A percentile compares a stretch with the other conserved stretches of the same genome.
Conservation (phyloP, 1,140 invertebrate species). For the Pectinophora gossypiella region DNA sequence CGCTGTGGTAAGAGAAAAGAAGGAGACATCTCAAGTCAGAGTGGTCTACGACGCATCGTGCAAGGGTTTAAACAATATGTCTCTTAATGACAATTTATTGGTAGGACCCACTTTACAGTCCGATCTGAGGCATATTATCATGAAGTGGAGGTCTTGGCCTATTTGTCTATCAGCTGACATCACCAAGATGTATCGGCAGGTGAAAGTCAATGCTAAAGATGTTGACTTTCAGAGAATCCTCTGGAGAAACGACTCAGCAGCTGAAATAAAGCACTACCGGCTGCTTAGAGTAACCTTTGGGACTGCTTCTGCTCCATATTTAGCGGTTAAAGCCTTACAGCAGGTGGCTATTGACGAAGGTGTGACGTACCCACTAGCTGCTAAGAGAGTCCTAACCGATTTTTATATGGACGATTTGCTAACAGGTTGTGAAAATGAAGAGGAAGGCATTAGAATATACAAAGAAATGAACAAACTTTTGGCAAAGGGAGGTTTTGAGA, state of each 20-base stretch:
- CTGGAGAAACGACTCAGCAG: slow-evolving; percentile 18
- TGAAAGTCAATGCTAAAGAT: too few relatives aligned
- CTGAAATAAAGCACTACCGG: slow-evolving; percentile 18
- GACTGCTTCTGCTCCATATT: slow-evolving; percentile 19
- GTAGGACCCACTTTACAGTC: background rate
- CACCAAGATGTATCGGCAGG: slow-evolving; percentile 47
- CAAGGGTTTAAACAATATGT: background rate
- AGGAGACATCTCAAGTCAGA: background rate
- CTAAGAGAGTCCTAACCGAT: slow-evolving; percentile 15
- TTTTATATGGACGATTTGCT: slow-evolving; percentile 46
- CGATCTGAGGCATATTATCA: slow-evolving; percentile 41
- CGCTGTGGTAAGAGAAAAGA: background rate
- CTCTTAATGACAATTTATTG: slow-evolving; percentile 9
- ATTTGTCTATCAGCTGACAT: slow-evolving; percentile 44
- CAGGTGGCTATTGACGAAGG: slow-evolving; percentile 22
- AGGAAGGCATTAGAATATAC: slow-evolving; percentile 12
- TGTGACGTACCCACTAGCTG: slow-evolving; percentile 7
- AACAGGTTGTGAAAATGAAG: slow-evolving; percentile 18
- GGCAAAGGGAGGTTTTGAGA: background rate
- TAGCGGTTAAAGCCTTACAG: slow-evolving; percentile 27
- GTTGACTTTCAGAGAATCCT: slow-evolving; percentile 31
- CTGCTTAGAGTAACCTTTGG: slow-evolving; percentile 34
- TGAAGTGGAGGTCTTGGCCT: slow-evolving; percentile 35
- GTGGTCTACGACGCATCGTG: slow-evolving; percentile 2
- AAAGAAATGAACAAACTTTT: slow-evolving; percentile 10